Evolutionary conservation across 64 coral and sea anemone species (phyloP), one percentile per base, ranked within the genome.

Genomic region (Pachyseris speciosa): DNA sequence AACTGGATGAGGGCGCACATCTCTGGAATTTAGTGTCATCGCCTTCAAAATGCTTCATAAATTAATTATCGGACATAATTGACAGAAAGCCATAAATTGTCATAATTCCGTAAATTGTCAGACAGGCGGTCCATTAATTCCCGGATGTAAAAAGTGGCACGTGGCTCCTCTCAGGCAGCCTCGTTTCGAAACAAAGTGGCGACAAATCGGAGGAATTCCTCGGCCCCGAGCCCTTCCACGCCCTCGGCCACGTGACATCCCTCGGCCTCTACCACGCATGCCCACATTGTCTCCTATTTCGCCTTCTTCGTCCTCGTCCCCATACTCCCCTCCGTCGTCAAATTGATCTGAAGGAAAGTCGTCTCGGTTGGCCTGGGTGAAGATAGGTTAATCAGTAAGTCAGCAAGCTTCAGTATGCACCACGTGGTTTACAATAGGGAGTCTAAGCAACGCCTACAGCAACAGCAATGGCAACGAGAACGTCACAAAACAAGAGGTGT

Each of bases 61-160:
- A 24, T 81, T 61, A 81, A n/a, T n/a, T n/a, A n/a, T n/a, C n/a
- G n/a, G n/a, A n/a, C n/a, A n/a, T n/a, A n/a, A n/a, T n/a, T n/a
- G n/a, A n/a, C n/a, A n/a, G n/a, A n/a, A n/a, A n/a, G n/a, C n/a
- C n/a, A n/a, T n/a, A n/a, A n/a, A n/a, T n/a, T n/a, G n/a, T n/a
- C n/a, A n/a, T n/a, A n/a, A n/a, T n/a, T n/a, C n/a, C n/a, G n/a
- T n/a, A n/a, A n/a, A n/a, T 60, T 81, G 12, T 81, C 22, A 92
- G 44, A 92, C 53, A 11, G 95, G 95, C 9, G 95, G 95, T 12
- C 86, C 91, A 73, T 93, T 96, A 16, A 85, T 41, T 67, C 90
- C 90, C 7, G 95, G 95, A 86, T 97, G 95, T 60, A 97, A 70
- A 84, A 97, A 97, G 67, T 93, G 90, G 86, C 95, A 97, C 55